Evolutionary conservation across 2,888 invertebrate genomes (phyloP), one percentile per base, ranked within the genome.

Genomic region (Oscheius sp.): DNA sequence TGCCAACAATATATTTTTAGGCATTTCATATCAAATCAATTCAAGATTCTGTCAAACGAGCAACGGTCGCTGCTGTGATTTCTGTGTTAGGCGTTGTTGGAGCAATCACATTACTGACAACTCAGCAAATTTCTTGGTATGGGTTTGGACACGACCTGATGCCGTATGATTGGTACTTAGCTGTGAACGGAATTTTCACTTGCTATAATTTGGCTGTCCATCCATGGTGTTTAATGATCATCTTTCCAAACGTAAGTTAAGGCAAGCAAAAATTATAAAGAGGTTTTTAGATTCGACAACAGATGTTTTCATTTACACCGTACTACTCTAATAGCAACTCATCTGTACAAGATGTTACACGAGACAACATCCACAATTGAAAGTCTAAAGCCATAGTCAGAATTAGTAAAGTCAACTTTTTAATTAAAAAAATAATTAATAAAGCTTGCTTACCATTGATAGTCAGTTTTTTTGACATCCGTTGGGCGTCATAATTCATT

Each of bases 301-400:
- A 52, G 29, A 52, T 52, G 52, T 52, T 52, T 27, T 29, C 52
- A n/a, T n/a, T 23, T n/a, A n/a, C n/a, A n/a, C n/a, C n/a, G n/a
- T n/a, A n/a, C n/a, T n/a, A n/a, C n/a, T n/a, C n/a, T n/a, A n/a
- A n/a, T n/a, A n/a, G n/a, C n/a, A n/a, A n/a, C n/a, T n/a, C n/a
- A n/a, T n/a, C n/a, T n/a, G n/a, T n/a, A n/a, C n/a, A n/a, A n/a
- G n/a, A n/a, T n/a, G n/a, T n/a, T n/a, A n/a, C n/a, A n/a, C n/a
- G n/a, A n/a, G n/a, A n/a, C n/a, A n/a, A n/a, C n/a, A n/a, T n/a
- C n/a, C n/a, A n/a, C n/a, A n/a, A n/a, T n/a, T n/a, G n/a, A n/a
- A n/a, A n/a, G n/a, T n/a, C n/a, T n/a, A n/a, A n/a, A n/a, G n/a
- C n/a, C n/a, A n/a, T n/a, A n/a, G n/a, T n/a, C n/a, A n/a, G n/a